Conservation (phyloP, 92 coral and sea anemone genomes). For the Epizoanthus fatuus region DNA sequence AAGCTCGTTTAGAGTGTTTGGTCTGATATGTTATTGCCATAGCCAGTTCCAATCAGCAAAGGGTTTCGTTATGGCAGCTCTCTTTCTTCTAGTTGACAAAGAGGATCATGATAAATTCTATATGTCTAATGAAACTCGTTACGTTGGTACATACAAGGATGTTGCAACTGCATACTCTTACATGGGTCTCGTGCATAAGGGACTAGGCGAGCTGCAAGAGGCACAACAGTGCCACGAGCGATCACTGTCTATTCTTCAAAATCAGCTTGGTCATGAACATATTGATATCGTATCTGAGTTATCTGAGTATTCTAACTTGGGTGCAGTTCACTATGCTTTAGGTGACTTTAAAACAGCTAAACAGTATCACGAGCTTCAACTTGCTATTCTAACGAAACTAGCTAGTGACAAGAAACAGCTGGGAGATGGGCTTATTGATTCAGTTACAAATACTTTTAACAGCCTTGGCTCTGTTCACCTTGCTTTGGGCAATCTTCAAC, state of each 20-base stretch:
- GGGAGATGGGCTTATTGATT: neutral
- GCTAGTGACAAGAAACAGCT: too few species aligned
- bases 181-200: neutral
- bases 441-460: neutral
- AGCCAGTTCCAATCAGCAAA: slow-evolving; percentile 9
- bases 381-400: neutral
- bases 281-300: neutral
- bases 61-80: neutral
- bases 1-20: neutral
- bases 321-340: neutral
- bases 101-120: neutral
- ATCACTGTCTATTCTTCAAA: neutral
- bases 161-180: neutral
- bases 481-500: neutral
- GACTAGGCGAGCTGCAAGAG: slow-evolving; percentile 3
- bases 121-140: neutral
- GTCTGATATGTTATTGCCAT: neutral
- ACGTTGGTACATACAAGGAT: neutral
- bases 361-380: slow-evolving; percentile 1
- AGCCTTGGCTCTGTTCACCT: neutral
- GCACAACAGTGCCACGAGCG: slow-evolving; percentile 29
- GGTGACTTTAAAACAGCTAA: neutral
- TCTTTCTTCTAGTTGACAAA: neutral
- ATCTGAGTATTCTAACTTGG: neutral
- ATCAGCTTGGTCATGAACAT: neutral